Conservation (phyloP, 2,888 invertebrate species). For the Hirtodrosophila trivittata region DNA sequence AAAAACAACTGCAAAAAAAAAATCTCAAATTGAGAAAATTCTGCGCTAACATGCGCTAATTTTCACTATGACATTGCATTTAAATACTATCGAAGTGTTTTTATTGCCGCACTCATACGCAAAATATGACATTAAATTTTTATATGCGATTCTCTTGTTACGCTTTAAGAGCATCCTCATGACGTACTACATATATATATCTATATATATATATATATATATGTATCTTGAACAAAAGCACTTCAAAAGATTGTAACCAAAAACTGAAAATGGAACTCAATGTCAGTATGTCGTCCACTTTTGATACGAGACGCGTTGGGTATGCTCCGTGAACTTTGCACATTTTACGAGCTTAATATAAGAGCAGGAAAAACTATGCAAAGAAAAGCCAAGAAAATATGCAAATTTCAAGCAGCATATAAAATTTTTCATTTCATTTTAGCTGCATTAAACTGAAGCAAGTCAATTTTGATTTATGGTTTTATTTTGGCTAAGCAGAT, state of each 20-base stretch:
- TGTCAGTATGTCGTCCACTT: conserved; percentile 43
- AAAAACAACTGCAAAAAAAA: conserved; percentile 2
- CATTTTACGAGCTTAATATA: too few relatives aligned
- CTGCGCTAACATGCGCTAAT: too few relatives aligned
- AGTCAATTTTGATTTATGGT: too few relatives aligned
- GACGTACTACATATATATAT: conserved; percentile 9
- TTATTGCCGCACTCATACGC: too few relatives aligned
- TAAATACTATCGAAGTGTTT: too few relatives aligned
- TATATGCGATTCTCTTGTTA: conserved; percentile 43
- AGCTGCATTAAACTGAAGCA: too few relatives aligned
- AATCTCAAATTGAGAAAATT: too few relatives aligned
- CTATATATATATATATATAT: conserved; percentile 7
- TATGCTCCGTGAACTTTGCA: conserved; percentile 12
- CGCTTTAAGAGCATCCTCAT: conserved; percentile 11
- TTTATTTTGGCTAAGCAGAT: too few relatives aligned
- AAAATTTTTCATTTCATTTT: too few relatives aligned
- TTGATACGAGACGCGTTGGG: conserved; percentile 15
- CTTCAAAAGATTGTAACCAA: conserved; percentile 25
- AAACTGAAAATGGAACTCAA: conserved; percentile 39
- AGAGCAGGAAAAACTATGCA: too few relatives aligned
- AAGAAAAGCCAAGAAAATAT: too few relatives aligned
- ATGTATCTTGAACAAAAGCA: conserved; percentile 40
- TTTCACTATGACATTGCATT: neutral
- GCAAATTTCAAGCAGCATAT: too few relatives aligned
- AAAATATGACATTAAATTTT: conserved; percentile 39